These are phyloP conservation scores for Heliconius sara DNA, from an alignment of 2,888 invertebrate species.

Conservation along the genomic window DNA sequence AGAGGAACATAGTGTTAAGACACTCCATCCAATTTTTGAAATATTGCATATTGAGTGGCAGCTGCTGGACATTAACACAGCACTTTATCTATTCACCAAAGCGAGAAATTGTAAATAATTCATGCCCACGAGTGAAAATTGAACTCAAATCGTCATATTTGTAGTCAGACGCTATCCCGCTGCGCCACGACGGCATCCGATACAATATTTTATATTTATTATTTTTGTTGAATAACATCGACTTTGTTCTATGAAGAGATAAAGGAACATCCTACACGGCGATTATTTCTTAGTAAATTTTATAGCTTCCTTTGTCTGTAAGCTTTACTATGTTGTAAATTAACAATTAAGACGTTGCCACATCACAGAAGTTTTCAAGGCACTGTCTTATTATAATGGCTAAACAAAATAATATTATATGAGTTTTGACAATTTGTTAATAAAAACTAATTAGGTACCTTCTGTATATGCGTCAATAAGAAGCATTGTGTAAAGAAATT, in stretches of 20 bases:
- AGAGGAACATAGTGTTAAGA: no score
- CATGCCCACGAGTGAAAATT: not conserved
- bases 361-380: conserved; percentile 34
- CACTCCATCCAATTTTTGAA: no score
- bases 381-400: conserved; percentile 37
- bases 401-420: conserved; percentile 31
- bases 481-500: not conserved
- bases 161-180: not conserved
- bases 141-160: not conserved
- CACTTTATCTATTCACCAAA: not conserved
- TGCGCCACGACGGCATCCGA: not conserved
- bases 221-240: conserved; percentile 2
- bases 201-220: not conserved
- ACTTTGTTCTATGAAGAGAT: conserved; percentile 26
- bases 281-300: conserved; percentile 36
- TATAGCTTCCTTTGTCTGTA: conserved; percentile 36
- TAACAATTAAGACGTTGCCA: conserved; percentile 59
- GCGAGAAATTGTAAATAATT: not conserved
- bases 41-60: no score
- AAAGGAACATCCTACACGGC: conserved; percentile 23
- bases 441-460: not conserved
- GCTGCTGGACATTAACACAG: no score
- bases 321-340: conserved; percentile 58
- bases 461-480: not conserved
- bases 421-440: conserved; percentile 37